Conservation (phyloP, 2,113 vertebrate genomes). For the Equus przewalskii region DNA sequence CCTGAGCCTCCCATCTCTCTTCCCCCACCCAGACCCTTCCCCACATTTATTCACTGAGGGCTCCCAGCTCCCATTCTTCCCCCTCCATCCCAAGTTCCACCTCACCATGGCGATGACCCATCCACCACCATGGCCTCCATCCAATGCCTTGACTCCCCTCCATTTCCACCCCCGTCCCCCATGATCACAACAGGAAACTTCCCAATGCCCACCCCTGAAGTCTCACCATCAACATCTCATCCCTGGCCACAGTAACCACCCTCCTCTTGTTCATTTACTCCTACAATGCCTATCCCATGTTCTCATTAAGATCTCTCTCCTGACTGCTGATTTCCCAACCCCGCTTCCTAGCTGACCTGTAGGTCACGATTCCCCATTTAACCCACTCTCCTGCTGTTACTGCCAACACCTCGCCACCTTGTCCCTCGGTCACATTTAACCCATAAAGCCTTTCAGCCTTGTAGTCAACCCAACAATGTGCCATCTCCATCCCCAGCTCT, state of each 20-base stretch:
- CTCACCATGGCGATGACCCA: no score
- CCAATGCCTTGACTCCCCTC: background rate
- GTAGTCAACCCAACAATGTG: background rate
- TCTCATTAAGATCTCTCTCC: background rate
- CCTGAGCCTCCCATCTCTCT: background rate
- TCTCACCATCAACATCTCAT: background rate
- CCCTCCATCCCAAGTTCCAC: background rate
- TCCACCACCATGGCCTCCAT: background rate
- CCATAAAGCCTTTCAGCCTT: background rate
- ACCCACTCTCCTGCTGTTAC: background rate
- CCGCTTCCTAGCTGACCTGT: background rate
- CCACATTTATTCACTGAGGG: background rate
- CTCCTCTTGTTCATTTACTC: background rate
- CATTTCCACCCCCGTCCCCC: background rate
- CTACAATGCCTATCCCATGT: no score
- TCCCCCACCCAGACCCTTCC: background rate
- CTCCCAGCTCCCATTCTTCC: background rate
- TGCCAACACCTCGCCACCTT: background rate
- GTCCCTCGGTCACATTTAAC: background rate
- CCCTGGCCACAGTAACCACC: background rate
- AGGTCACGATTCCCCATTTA: background rate
- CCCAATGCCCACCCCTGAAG: background rate
- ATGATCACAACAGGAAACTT: background rate
- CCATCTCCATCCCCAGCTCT: background rate
- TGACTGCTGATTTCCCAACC: background rate